Conservation (phyloP, 1,140 invertebrate species). For the Agrilus planipennis region DNA sequence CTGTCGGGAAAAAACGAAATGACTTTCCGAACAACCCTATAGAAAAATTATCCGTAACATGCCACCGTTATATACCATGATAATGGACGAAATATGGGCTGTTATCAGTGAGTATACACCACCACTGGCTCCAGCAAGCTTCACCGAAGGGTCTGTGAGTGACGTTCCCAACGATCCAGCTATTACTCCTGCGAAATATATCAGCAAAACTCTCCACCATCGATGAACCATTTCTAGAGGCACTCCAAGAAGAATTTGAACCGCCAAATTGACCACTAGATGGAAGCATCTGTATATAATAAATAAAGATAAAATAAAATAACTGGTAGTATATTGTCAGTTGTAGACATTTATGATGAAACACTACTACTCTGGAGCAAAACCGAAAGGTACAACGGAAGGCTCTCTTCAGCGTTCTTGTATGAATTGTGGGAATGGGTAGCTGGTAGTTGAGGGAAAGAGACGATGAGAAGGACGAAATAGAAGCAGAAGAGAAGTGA, state of each 20-base stretch:
- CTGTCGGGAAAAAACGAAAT: too few species aligned
- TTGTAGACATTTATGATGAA: too few species aligned
- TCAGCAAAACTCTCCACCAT: slow-evolving; percentile 76
- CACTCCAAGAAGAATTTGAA: slow-evolving; percentile 85
- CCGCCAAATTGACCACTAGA: slow-evolving; percentile 58
- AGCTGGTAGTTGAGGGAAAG: slow-evolving; percentile 2
- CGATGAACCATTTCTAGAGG: slow-evolving; percentile 92
- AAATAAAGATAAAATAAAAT: slow-evolving; percentile 9
- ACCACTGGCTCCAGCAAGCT: slow-evolving; percentile 86
- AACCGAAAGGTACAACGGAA: too few species aligned
- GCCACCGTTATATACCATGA: slow-evolving; percentile 54
- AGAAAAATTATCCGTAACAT: too few species aligned
- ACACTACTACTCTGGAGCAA: background rate
- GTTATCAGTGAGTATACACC: slow-evolving; percentile 93
- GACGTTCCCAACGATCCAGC: slow-evolving; percentile 81
- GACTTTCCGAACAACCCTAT: too few species aligned
- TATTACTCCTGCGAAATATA: slow-evolving; percentile 70
- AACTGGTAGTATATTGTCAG: too few species aligned
- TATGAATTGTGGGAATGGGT: background rate
- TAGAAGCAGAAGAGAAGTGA: slow-evolving; percentile 1
- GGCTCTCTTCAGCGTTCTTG: too few species aligned
- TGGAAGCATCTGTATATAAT: slow-evolving; percentile 11
- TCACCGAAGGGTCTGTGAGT: slow-evolving; percentile 74
- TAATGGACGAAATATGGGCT: slow-evolving; percentile 90
- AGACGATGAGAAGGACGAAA: too few species aligned